phyloP scores from a whole-genome alignment of 2,888 invertebrate genomes.

The Acrobasis consociella region DNA sequence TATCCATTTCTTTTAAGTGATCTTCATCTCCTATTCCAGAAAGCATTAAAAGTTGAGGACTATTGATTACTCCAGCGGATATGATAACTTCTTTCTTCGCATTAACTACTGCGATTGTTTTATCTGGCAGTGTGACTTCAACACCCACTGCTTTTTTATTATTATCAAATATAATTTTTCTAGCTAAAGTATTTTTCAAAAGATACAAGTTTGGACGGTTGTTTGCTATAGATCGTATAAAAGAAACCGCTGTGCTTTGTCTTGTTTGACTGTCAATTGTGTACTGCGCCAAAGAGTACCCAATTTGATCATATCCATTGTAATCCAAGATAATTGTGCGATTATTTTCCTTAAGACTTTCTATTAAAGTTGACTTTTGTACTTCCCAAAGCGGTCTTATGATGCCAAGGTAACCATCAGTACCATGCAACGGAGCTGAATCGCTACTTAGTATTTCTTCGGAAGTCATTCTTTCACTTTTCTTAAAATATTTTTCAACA shows the following conservation, averaged over 20 bases:
- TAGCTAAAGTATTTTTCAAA: slow-evolving; percentile 44
- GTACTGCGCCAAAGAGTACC: slow-evolving; percentile 35
- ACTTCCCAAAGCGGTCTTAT: slow-evolving; percentile 45
- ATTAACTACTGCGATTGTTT: slow-evolving; percentile 31
- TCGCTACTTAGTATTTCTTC: slow-evolving; percentile 4
- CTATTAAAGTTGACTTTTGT: slow-evolving; percentile 52
- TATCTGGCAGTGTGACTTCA: slow-evolving; percentile 35
- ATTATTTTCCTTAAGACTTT: slow-evolving; percentile 45
- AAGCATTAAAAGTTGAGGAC: slow-evolving; percentile 55
- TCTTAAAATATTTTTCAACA: slow-evolving; percentile 44
- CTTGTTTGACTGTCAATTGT: slow-evolving; percentile 39
- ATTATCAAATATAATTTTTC: slow-evolving; percentile 40
- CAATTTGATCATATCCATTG: slow-evolving; percentile 43
- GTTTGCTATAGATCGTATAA: slow-evolving; percentile 38
- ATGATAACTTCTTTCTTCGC: slow-evolving; percentile 50
- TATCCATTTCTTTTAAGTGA: slow-evolving; percentile 43
- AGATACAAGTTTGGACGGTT: slow-evolving; percentile 43
- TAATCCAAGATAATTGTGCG: slow-evolving; percentile 41
- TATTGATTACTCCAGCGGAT: slow-evolving; percentile 52
- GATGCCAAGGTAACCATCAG: slow-evolving; percentile 39
- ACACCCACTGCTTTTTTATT: slow-evolving; percentile 44
- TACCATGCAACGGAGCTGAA: slow-evolving; percentile 20
- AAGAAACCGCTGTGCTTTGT: slow-evolving; percentile 46
- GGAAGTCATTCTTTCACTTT: slow-evolving; percentile 20
- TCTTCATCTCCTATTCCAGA: slow-evolving; percentile 54